Evolutionary conservation across 2,113 vertebrate species (phyloP), one percentile per base, ranked within the genome.

Genomic region (Mola mola): DNA sequence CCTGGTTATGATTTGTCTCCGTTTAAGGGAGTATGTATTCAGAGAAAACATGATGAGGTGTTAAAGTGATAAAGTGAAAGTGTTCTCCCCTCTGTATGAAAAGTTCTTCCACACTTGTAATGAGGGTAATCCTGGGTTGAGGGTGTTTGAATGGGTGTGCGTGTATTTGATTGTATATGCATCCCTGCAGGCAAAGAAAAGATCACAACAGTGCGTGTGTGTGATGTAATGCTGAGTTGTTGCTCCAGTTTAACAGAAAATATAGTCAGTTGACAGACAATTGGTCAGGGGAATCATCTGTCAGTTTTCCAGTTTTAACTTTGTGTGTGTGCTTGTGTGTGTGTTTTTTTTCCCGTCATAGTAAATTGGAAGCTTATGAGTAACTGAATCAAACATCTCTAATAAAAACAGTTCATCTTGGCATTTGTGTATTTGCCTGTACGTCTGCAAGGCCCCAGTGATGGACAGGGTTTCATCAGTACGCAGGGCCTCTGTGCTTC

Each of bases 391-490:
- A 0, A 40, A 34, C 16, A 66, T 63, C 43, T 57, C 22, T 37
- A 52, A 41, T 21, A 56, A 67, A 78, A 78, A 72, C 12, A 44
- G 9, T 29, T 37, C 26, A 16, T 42, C 5, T 8, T 15, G 15
- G 38, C 41, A 13, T 49, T 17, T 15, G 5, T 40, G 25, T 50
- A 17, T 25, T 19, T 48, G 31, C 13, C 3, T 59, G 24, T 42
- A 19, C 44, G 53, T 42, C 33, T 60, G 41, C 44, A 19, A 38
- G 63, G 63, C 59, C 46, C 15, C 72, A 49, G 42, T 79, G 73
- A 82, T 80, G 58, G 81, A 87, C 75, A 83, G 57, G 67, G 65
- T 78, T 65, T 72, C 66, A 47, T 20, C 12, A 25, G 31, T 38
- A 42, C 52, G 47, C 8, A 10, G 46, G 72, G 55, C 66, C 74